Evolutionary conservation across 2,113 vertebrate genomes (phyloP), one percentile per base, ranked within the genome.

Genomic region (Callithrix jacchus): DNA sequence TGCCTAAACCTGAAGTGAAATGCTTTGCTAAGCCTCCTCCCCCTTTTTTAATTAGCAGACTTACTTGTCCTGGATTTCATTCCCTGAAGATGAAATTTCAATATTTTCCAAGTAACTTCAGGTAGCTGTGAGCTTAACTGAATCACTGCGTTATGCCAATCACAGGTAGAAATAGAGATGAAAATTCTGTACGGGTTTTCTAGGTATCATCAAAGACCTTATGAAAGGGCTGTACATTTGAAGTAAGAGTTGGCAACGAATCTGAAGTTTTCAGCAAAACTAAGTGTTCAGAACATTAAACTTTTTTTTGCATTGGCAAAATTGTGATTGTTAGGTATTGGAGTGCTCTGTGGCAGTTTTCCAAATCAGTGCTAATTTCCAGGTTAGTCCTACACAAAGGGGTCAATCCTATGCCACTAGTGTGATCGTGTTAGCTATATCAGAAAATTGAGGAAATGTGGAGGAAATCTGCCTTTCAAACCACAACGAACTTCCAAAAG

Each of bases 11-110:
- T 3, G 5, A 74, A 30, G 18, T 76, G 11, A 54, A 81, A 85
- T 21, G 8, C 35, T 94, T 71, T 64, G 9, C 52, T 25, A 5
- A 66, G 12, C 32, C 45, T 77, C 27, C 42, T 71, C 17, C 8
- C 4, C 23, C 64, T 73, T 68, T 42, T 80, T 32, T 35, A 95
- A 79, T 91, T 73, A 91, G 32, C 23, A 95, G 40, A 58, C n/a
- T 14, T 21, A 9, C 54, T 82, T 87, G 11, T 88, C 64, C 87
- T 82, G n/a, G 21, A 84, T 94, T 96, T 95, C 47, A 83, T 92
- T 91, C 79, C 61, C 85, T 47, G 2, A 87, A 81, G 49, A 87
- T 68, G 71, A 87, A 87, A 96, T 97, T 81, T 96, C 45, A 85
- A 0, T 87, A 88, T 90, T 81, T 81, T 81, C 83, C 85, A 49